A percentile compares a stretch with the other conserved stretches of the same genome.
phyloP scores from a whole-genome alignment of 2,113 vertebrate genomes.

The Bettongia penicillata region DNA sequence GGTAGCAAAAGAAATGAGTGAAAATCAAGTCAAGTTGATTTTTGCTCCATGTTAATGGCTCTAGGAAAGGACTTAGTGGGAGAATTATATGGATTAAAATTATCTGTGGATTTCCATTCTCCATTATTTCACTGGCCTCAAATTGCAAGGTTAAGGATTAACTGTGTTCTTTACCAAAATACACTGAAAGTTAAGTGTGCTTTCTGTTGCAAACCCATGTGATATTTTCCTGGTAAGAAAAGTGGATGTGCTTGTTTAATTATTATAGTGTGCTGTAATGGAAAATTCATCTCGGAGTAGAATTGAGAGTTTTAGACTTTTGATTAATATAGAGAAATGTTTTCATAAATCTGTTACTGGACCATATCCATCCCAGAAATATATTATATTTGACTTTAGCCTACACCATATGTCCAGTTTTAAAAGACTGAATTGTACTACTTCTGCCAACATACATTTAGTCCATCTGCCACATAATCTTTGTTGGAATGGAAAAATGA shows the following conservation, averaged over 20 bases:
- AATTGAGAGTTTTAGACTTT: conserved; percentile 32
- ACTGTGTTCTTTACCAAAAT: conserved; percentile 37
- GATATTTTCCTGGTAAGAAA: conserved; percentile 23
- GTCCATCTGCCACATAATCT: conserved; percentile 18
- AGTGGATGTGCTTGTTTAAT: background rate
- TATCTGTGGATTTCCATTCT: conserved; percentile 5
- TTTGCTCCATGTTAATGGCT: background rate
- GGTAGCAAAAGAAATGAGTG: conserved; percentile 32
- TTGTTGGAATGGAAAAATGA: background rate
- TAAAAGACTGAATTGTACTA: background rate
- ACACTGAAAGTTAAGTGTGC: conserved; percentile 23
- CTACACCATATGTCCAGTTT: conserved; percentile 30
- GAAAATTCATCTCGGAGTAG: conserved; percentile 25
- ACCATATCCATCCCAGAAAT: background rate
- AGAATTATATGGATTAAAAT: background rate
- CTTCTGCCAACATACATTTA: background rate
- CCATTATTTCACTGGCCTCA: conserved; percentile 24
- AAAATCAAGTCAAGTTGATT: conserved; percentile 30
- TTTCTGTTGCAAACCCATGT: conserved; percentile 34
- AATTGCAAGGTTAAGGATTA: background rate
- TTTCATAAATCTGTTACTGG: conserved; percentile 13
- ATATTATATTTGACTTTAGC: conserved; percentile 45
- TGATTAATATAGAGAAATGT: conserved; percentile 5
- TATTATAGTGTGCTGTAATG: conserved; percentile 30
- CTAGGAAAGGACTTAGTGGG: conserved; percentile 26